Evolutionary conservation across 2,113 vertebrate species (phyloP).

Genomic region (Geococcyx californianus): DNA sequence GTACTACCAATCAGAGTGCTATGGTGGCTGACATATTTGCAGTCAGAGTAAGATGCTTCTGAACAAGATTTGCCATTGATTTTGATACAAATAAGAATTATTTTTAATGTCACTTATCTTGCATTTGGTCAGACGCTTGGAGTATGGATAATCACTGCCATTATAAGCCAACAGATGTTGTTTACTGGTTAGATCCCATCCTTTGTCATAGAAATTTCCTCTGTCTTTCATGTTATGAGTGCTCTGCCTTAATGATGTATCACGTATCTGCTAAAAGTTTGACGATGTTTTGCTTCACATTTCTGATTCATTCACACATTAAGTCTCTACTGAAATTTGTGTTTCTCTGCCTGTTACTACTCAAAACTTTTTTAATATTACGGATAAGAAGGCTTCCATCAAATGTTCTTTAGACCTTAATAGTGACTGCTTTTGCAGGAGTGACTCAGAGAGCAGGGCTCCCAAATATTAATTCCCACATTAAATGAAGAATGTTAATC

Average conservation of each 20-base stretch:
- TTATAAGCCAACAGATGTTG: background rate
- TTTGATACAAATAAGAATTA: background rate
- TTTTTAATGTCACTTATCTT: background rate
- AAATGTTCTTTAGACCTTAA: background rate
- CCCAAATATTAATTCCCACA: background rate
- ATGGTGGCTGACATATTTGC: background rate
- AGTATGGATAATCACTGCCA: background rate
- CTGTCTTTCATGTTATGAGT: background rate
- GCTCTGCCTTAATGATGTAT: background rate
- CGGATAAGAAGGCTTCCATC: background rate
- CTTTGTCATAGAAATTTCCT: background rate
- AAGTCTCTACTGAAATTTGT: background rate
- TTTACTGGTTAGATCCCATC: background rate
- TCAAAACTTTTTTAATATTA: background rate
- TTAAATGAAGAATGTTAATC: background rate
- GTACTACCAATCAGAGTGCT: background rate
- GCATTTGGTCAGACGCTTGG: background rate
- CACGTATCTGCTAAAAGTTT: background rate
- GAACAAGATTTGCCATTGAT: background rate
- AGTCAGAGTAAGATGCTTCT: background rate
- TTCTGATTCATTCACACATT: conserved; percentile 8
- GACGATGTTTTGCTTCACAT: background rate
- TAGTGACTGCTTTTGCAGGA: background rate
- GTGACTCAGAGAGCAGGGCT: background rate
- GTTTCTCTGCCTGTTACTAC: background rate